Evolutionary conservation across 2,888 invertebrate genomes (phyloP), one percentile per base, ranked within the genome.

Genomic region (Tortrix viridana): DNA sequence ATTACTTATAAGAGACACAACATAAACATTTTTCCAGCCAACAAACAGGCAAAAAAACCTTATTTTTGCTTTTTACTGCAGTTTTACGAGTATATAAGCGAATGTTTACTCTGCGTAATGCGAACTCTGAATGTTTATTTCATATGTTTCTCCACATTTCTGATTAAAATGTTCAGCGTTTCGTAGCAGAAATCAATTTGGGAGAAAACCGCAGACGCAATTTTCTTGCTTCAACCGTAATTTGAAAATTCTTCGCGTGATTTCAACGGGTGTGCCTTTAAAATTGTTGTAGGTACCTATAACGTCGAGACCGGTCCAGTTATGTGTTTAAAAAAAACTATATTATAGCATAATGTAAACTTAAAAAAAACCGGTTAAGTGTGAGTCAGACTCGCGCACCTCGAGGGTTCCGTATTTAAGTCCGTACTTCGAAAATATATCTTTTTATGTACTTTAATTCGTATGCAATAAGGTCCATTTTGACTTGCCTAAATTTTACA

Each of bases 221-320:
- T 57, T 57, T 57, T 57, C 57, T 52, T 52, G 52, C 47, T 57
- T 16, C 23, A 41, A 32, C 26, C 41, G 52, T 57, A 57, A 63
- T 63, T 52, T 47, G 47, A 57, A 62, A 62, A 63, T 63, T 63
- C 62, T 47, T 41, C 52, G 14, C 38, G 19, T 41, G 32, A 57
- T 47, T 57, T 57, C 23, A 19, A 62, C 46, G 46, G 19, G 19
- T 23, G 16, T 23, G 22, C 53, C 26, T 56, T 52, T 26, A 26
- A 57, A 50, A 53, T 57, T 26, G 57, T 52, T 57, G 56, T 12
- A n/a, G n/a, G n/a, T n/a, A 18, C 55, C 48, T 23, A 37, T 14
- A 5, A 54, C 32, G 32, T 18, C 19, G 32, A 14, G 18, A 5
- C 16, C 2, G 2, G 2, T 19, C 0, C 6, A 18, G 2, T 2